These are phyloP conservation scores for Apis laboriosa DNA, from an alignment of 1,140 invertebrate species.

Conservation along the genomic window DNA sequence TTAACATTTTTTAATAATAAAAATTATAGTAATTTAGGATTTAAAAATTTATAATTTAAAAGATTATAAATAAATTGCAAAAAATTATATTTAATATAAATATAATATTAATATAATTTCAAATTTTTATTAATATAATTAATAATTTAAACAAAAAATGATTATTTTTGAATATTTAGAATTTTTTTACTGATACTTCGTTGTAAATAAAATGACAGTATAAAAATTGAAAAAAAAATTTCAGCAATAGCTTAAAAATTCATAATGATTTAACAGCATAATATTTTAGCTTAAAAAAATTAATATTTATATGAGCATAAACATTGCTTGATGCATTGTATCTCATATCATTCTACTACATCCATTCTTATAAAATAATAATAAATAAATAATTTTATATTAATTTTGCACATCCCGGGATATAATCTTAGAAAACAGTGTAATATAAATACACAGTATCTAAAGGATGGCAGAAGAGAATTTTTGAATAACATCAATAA, in stretches of 20 bases:
- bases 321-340: conserved; percentile 34
- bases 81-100: conserved; percentile 23
- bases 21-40: conserved; percentile 7
- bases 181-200: conserved; percentile 7
- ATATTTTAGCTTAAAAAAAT: conserved; percentile 26
- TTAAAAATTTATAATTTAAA: background rate
- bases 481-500: conserved; percentile 49
- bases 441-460: conserved; percentile 42
- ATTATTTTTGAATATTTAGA: background rate
- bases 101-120: conserved; percentile 14
- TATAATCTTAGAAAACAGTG: conserved; percentile 53
- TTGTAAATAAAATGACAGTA: background rate
- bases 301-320: conserved; percentile 21
- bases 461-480: conserved; percentile 50
- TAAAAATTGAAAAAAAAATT: background rate
- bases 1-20: background rate
- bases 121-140: background rate
- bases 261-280: background rate
- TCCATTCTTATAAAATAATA: conserved; percentile 39
- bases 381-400: conserved; percentile 22
- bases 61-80: conserved; percentile 13
- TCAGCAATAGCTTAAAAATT: background rate
- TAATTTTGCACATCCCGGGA: conserved; percentile 28
- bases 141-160: background rate
- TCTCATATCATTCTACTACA: conserved; percentile 23